Base-by-base conservation (phyloP, 1,140 invertebrate genomes). In the Melanaphis sacchari region DNA sequence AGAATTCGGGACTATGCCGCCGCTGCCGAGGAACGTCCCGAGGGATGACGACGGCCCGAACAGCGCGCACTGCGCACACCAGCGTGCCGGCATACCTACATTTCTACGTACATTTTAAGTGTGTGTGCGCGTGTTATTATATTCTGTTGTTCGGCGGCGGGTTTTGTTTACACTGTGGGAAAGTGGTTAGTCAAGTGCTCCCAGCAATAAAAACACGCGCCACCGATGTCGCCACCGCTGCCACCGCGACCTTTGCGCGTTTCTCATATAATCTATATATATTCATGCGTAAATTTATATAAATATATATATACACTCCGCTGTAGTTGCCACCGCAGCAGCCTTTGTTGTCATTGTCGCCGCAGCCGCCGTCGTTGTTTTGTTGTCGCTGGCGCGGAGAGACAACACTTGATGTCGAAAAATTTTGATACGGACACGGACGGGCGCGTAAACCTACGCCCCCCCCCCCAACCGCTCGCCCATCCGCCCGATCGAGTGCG, bases 141-240 rank as follows among this genome's bases (percentile, higher is more conserved):
- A 26, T 54, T 76, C 59, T n/a, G 36, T 43, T 46, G 76, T 84
- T 49, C 49, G 43, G 11, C 31, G 36, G 18, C 11, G 46, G 82
- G n/a, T 88, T 52, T 93, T 93, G 91, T 93, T 93, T 93, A 93
- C 91, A 93, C 91, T 93, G 91, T 93, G 91, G 91, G 91, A 93
- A 93, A 93, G 91, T 93, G 91, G 91, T 93, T 93, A 84, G 76
- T 93, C 91, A 85, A 93, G 91, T 93, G 91, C 91, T 93, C 91
- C 91, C 91, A 93, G 91, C 91, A 93, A 93, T 93, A 93, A 93
- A 93, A 93, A 93, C 91, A 93, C n/a, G 91, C 46, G 91, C 46
- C 46, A 43, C 66, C 90, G 7, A 41, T 43, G 59, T 54, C 59
- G 49, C 21, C 31, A 31, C 21, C 31, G 18, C 90, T 40, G 36